These are phyloP conservation scores for Fistularia tabacaria DNA, from an alignment of 2,797 vertebrate species.

Conservation along the genomic window DNA sequence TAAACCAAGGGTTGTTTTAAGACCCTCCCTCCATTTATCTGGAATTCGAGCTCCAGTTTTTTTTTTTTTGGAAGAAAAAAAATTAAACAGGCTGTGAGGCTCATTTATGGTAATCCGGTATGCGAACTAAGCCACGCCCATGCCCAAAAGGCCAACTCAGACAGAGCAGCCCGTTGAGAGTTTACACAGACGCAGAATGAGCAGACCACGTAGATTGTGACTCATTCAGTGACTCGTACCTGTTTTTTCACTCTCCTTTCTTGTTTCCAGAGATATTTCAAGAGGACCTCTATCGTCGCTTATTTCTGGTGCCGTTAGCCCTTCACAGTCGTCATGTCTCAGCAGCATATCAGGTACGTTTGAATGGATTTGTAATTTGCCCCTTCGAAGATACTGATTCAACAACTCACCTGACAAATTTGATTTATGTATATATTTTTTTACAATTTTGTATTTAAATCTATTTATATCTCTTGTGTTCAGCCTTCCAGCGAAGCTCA, in stretches of 20 bases:
- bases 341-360: constrained; percentile 75
- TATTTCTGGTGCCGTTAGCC: constrained; percentile 5
- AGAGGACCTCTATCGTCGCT: constrained; percentile 27
- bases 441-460: background rate
- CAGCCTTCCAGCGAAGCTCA: constrained; percentile 85
- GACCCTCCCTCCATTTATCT: background rate
- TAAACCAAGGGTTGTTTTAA: no score
- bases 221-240: constrained; percentile 3
- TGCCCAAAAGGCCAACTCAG: background rate
- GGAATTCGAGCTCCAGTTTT: background rate
- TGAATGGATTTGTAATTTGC: no score
- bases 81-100: no score
- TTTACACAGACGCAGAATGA: background rate
- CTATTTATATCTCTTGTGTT: background rate
- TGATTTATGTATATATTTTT: background rate
- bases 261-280: no score
- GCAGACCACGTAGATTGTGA: background rate
- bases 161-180: no score
- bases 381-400: no score
- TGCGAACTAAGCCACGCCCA: constrained; percentile 27
- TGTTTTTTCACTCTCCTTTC: background rate
- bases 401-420: no score
- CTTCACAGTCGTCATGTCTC: constrained; percentile 69
- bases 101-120: constrained; percentile 43
- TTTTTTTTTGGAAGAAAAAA: background rate